Percentiles rank a stretch among this genome's conserved stretches.
These are phyloP conservation scores for Enteromius trimaculatus DNA, from an alignment of 2,797 vertebrate species.

Conservation along the genomic window DNA sequence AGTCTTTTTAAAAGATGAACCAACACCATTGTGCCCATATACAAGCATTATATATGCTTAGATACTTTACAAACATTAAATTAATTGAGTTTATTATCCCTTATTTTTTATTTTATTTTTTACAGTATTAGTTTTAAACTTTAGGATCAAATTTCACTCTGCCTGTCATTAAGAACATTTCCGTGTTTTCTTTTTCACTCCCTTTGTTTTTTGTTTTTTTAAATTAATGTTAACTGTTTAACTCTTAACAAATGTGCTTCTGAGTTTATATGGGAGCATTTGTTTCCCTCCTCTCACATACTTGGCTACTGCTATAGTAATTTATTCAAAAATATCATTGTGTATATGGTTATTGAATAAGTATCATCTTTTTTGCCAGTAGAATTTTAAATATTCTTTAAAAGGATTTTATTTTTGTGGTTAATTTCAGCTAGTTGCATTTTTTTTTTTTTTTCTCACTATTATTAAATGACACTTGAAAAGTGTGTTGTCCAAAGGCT, in stretches of 20 bases:
- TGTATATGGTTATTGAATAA: background rate
- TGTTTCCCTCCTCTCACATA: background rate
- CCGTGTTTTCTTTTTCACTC: background rate
- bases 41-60: background rate
- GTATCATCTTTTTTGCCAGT: background rate
- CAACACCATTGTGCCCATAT: background rate
- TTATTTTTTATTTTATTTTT: background rate
- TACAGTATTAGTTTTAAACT: background rate
- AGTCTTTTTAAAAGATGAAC: background rate
- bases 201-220: background rate
- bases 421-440: background rate
- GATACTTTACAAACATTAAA: background rate
- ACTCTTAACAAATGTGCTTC: background rate
- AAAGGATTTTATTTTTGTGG: background rate
- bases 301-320: background rate
- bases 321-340: background rate
- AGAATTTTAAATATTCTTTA: background rate
- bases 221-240: background rate
- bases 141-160: slow-evolving; percentile 15
- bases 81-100: background rate
- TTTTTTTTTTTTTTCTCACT: background rate
- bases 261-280: background rate
- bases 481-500: slow-evolving; percentile 1
- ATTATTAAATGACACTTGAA: background rate
- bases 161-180: background rate